A percentile compares a stretch with the other conserved stretches of the same genome.
Evolutionary conservation across 2,888 invertebrate genomes (phyloP).

Genomic region (Criorhina ranunculi): DNA sequence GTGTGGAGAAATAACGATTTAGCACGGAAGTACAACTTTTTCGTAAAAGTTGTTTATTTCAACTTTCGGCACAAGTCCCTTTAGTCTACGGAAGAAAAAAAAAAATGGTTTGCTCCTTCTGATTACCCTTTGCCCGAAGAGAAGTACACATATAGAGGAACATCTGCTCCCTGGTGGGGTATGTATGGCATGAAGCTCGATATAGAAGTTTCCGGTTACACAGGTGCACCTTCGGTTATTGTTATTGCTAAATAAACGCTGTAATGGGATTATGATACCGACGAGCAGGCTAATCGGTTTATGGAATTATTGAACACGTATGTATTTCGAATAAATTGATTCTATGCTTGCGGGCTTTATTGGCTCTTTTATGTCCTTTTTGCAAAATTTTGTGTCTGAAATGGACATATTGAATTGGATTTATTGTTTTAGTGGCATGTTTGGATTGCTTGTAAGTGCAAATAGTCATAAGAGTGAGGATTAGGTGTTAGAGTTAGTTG

Average conservation of each 20-base stretch:
- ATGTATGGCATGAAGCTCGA: neutral
- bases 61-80: constrained; percentile 39
- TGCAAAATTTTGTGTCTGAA: constrained; percentile 2
- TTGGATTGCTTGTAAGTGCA: constrained; percentile 6
- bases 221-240: constrained; percentile 67
- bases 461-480: neutral
- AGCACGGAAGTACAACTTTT: constrained; percentile 52
- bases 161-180: constrained; percentile 7
- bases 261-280: constrained; percentile 69
- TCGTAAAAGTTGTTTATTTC: constrained; percentile 46
- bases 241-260: constrained; percentile 71
- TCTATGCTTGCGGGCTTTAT: neutral
- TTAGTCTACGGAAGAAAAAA: neutral
- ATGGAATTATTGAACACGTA: constrained; percentile 64
- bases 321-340: constrained; percentile 26
- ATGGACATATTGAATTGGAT: constrained; percentile 14
- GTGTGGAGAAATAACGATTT: constrained; percentile 54
- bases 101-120: constrained; percentile 10
- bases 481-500: neutral
- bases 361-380: neutral
- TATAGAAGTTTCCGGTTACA: constrained; percentile 51
- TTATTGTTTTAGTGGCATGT: constrained; percentile 27
- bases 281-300: constrained; percentile 59
- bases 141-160: neutral
- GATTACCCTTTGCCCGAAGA: constrained; percentile 12